Conservation (phyloP, 2,797 vertebrate species). For the Anableps anableps region DNA sequence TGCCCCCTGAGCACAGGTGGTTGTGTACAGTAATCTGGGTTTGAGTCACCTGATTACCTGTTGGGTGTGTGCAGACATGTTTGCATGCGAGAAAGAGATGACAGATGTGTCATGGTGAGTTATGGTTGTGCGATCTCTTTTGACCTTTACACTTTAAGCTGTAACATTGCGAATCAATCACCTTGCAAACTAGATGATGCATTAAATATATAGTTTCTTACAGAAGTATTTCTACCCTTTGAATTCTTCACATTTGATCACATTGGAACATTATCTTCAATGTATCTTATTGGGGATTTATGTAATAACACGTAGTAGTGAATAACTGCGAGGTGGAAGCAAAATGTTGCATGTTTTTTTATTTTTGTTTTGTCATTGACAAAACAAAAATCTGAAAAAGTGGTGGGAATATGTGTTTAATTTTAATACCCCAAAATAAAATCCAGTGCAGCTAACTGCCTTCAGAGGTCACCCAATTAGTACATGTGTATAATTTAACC, state of each 20-base stretch:
- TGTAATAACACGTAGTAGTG: background rate
- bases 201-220: background rate
- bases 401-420: too few species aligned
- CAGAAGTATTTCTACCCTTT: background rate
- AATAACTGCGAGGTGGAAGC: too few species aligned
- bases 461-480: too few species aligned
- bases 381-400: too few species aligned
- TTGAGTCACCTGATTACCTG: slow-evolving; percentile 9
- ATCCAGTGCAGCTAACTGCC: too few species aligned
- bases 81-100: slow-evolving; percentile 7
- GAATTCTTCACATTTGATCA: background rate
- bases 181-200: background rate
- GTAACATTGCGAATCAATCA: background rate
- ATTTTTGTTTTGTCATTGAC: too few species aligned
- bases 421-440: too few species aligned
- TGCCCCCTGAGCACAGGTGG: background rate
- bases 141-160: slow-evolving; percentile 13
- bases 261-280: background rate
- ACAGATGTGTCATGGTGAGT: slow-evolving; percentile 3
- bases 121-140: slow-evolving; percentile 1
- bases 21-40: slow-evolving; percentile 14
- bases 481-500: too few species aligned
- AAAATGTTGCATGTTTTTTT: too few species aligned
- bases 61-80: slow-evolving; percentile 4
- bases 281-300: background rate